Conservation (phyloP, 2,797 vertebrate genomes). For the Pseudocheirus occidentalis region DNA sequence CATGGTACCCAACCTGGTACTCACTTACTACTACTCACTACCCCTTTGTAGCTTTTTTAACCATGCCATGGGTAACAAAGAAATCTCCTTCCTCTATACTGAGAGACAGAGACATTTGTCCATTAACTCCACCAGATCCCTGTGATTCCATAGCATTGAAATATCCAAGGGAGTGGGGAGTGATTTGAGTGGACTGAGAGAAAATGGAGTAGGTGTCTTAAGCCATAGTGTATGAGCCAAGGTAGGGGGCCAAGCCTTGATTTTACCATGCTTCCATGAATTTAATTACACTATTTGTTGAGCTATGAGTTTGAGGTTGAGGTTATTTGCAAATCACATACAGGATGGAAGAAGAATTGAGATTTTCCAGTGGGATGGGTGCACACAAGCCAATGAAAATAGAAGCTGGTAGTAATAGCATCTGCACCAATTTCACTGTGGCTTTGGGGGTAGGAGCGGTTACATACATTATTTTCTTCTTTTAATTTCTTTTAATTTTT, state of each 20-base stretch:
- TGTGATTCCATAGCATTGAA: neutral
- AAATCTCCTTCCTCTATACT: neutral
- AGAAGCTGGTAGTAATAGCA: neutral
- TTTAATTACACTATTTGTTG: neutral
- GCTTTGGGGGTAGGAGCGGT: neutral
- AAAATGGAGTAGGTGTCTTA: neutral
- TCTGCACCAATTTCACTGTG: neutral
- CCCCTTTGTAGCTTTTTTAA: neutral
- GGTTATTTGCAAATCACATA: neutral
- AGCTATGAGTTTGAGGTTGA: neutral
- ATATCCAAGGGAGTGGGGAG: neutral
- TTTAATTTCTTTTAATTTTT: too few relatives aligned
- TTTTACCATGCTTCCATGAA: neutral
- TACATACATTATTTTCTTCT: neutral
- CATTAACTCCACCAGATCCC: neutral
- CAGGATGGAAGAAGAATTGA: neutral
- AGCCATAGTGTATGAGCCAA: too few relatives aligned
- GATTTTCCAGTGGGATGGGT: neutral
- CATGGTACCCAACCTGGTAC: neutral
- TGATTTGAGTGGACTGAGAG: neutral
- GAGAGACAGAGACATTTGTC: neutral
- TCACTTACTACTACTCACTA: neutral
- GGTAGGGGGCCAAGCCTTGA: neutral
- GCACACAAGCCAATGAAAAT: neutral
- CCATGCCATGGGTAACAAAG: neutral